Base-by-base conservation (phyloP, 2,797 vertebrate genomes). In the Apodemus agrarius region DNA sequence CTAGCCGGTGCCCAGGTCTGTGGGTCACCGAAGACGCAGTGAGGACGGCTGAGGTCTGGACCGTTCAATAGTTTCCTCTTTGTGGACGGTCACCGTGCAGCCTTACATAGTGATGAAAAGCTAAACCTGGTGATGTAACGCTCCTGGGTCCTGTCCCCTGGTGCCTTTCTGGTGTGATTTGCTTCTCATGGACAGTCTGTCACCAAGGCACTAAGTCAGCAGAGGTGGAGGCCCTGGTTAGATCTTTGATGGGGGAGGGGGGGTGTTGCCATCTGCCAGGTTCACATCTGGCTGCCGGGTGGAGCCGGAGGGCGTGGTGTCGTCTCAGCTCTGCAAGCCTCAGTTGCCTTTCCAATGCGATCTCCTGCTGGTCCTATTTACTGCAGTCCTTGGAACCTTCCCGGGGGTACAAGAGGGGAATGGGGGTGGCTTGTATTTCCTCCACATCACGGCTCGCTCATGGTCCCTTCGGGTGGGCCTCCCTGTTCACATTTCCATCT, bases 131-230 rank as follows among this genome's bases (percentile, higher is more conserved):
- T n/a, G n/a, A 1, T 3, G 13, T 29, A 85, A 52, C n/a, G 9
- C 1, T 29, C 14, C 26, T 0, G 3, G 16, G 37, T 8, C 46
- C 11, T 10, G 40, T 4, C 52, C 8, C 22, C 0, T 0, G 6
- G 93, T 1, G 8, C 43, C 63, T 24, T 29, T 9, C 54, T 3
- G 34, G 49, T 1, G 4, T 72, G 65, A 13, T 37, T 24, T 54
- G 87, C 31, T n/a, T 46, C 59, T n/a, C 54, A 10, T 3, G 17
- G 69, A 76, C 1, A 0, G 46, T 49, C 46, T 49, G 3, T 19
- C 6, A 22, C 14, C 9, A 1, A 8, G 14, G 52, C n/a, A 46
- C 86, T 49, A 79, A 93, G 26, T 26, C 2, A 24, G 40, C 61
- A 14, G 34, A 52, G 29, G 74, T n/a, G 17, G 31, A 43, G 67